These are phyloP conservation scores for Scelioninae gen. 1 DNA, from an alignment of 2,888 invertebrate species.

Conservation along the genomic window DNA sequence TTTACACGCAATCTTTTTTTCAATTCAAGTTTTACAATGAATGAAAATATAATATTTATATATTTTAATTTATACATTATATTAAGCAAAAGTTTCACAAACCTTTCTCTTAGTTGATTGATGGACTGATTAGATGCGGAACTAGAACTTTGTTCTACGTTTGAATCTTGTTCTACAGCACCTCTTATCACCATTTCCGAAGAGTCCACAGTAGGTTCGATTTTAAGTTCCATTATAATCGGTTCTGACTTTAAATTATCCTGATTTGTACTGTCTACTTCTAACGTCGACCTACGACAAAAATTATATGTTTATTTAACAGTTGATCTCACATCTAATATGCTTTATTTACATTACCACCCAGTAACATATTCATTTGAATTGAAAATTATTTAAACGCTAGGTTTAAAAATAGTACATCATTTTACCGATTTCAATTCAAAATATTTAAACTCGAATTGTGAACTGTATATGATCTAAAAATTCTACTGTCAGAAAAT, in stretches of 20 bases:
- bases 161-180: slow-evolving; percentile 81
- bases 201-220: slow-evolving; percentile 81
- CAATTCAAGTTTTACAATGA: neutral
- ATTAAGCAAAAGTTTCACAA: slow-evolving; percentile 15
- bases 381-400: neutral
- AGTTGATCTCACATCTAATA: neutral
- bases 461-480: too few species aligned
- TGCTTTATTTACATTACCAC: neutral
- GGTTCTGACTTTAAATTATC: slow-evolving; percentile 70
- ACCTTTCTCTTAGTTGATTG: slow-evolving; percentile 81
- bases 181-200: slow-evolving; percentile 81
- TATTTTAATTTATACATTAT: neutral
- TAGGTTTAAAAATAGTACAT: neutral
- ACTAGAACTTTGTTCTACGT: slow-evolving; percentile 79
- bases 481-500: too few species aligned
- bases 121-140: slow-evolving; percentile 79
- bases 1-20: too few species aligned
- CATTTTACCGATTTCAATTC: too few species aligned
- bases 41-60: neutral
- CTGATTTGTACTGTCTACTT: slow-evolving; percentile 81
- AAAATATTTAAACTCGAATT: too few species aligned
- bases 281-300: slow-evolving; percentile 72
- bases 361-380: neutral
- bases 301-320: neutral
- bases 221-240: slow-evolving; percentile 40